These are phyloP conservation scores for Drosophila tristis DNA, from an alignment of 1,140 invertebrate species.

Conservation along the genomic window DNA sequence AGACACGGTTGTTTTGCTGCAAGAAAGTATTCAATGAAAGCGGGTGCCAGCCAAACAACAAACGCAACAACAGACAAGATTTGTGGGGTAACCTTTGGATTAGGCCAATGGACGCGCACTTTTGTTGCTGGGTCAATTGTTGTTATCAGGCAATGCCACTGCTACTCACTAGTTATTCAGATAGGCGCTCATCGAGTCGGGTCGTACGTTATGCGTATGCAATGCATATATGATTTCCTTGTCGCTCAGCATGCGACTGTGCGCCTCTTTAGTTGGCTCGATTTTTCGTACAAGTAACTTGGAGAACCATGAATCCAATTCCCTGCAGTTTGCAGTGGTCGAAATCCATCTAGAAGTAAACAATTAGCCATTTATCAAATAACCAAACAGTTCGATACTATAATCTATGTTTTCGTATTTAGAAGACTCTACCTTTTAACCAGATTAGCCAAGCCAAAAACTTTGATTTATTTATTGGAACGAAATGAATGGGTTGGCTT, in stretches of 20 bases:
- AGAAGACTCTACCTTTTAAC: no score
- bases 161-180: conserved; percentile 94
- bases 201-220: conserved; percentile 96
- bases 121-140: no score
- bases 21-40: conserved; percentile 37
- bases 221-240: conserved; percentile 97
- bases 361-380: no score
- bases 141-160: not conserved
- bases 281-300: conserved; percentile 95
- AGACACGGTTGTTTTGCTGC: conserved; percentile 92
- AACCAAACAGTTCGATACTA: not conserved
- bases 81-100: no score
- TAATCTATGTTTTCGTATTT: not conserved
- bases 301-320: conserved; percentile 92
- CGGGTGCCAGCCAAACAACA: not conserved
- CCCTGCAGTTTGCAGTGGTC: conserved; percentile 58
- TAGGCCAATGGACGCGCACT: no score
- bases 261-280: conserved; percentile 97
- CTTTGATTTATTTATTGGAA: no score
- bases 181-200: conserved; percentile 93
- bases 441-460: no score
- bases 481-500: no score
- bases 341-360: conserved; percentile 47
- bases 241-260: conserved; percentile 96
- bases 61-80: no score